Evolutionary conservation across 2,113 vertebrate genomes (phyloP).

Genomic region (Dasypus novemcinctus): DNA sequence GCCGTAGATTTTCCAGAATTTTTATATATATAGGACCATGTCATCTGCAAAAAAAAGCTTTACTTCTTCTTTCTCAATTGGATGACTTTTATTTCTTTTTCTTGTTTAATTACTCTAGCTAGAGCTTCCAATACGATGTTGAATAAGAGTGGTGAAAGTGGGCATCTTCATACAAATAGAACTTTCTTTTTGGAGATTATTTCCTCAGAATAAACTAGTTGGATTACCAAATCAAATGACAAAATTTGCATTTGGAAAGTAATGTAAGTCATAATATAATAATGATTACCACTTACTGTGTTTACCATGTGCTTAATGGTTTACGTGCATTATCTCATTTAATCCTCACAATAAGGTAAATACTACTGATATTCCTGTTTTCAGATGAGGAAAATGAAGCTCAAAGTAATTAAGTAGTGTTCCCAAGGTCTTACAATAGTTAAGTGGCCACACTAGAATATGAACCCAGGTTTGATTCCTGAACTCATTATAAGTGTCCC

Average conservation of each 20-base stretch:
- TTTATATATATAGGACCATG: too few species aligned
- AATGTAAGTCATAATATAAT: not conserved
- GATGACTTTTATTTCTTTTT: too few species aligned
- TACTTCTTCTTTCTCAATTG: too few species aligned
- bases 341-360: constrained; percentile 7
- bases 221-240: not conserved
- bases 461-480: constrained; percentile 18
- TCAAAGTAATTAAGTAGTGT: too few species aligned
- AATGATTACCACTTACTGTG: not conserved
- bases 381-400: too few species aligned
- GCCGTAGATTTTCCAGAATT: too few species aligned
- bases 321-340: not conserved
- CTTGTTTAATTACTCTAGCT: too few species aligned
- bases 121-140: too few species aligned
- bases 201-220: not conserved
- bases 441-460: not conserved
- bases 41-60: too few species aligned
- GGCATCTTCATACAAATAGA: not conserved
- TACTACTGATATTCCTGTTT: not conserved
- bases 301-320: not conserved
- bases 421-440: not conserved
- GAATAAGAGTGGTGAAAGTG: too few species aligned
- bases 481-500: not conserved
- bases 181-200: not conserved
- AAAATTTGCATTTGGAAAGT: not conserved